Base-by-base conservation (phyloP, 2,888 invertebrate species). In the Netelia melanura region DNA sequence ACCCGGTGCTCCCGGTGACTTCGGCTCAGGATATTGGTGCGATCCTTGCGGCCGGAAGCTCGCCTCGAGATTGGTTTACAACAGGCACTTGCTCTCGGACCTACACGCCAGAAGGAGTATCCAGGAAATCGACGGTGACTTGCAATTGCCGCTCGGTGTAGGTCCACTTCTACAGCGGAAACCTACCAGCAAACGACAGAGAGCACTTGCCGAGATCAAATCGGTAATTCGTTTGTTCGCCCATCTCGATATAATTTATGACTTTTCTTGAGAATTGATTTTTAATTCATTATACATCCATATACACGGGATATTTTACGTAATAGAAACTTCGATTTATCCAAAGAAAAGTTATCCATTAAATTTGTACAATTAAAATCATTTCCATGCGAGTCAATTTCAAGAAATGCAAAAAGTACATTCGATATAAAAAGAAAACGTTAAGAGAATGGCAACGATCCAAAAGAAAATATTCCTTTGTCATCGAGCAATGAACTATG, bases 21-120 rank as follows among this genome's bases (percentile, higher is more conserved):
- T 93, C 79, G 92, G 95, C 0, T 95, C 96, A 2, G 96, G 96
- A 88, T 97, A 96, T 92, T 97, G 97, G 97, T 97, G 97, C 91
- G 96, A 96, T 81, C 96, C 97, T 30, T 98, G 98, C 91, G 97
- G 97, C 88, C 95, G 97, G 76, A 95, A 96, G 76, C 94, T 98
- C 9, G 96, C 97, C 14, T 97, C 97, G 0, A 96, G 96, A 92
- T 94, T 95, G 48, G 96, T 97, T 87, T 98, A 97, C 92, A 96
- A 97, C 86, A 96, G 97, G 86, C 98, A 98, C 93, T 93, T 97
- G 78, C 95, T 95, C 93, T 97, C 97, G 0, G 96, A 96, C 89
- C 94, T 97, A 76, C 98, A 98, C 92, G 92, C 93, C 61, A 90
- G 89, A 77, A 90, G 94, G 85, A 92, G 92, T 88, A 90, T 93